Evolutionary conservation across 2,113 vertebrate species (phyloP).

Genomic region (Rhizomys pruinosus): DNA sequence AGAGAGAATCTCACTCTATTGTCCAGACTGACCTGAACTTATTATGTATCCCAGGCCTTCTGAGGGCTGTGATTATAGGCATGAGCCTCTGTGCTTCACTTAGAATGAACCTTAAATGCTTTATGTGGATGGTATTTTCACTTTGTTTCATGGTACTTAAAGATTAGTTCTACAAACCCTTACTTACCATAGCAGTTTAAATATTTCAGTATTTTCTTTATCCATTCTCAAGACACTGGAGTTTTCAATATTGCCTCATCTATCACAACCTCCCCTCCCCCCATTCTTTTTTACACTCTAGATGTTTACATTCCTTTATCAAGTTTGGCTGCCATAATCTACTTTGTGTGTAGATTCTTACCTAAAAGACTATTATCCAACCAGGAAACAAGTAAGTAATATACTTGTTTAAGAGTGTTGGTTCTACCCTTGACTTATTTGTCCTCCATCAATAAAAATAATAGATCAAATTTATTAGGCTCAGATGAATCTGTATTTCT

Average conservation of each 20-base stretch:
- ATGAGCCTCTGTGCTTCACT: not conserved
- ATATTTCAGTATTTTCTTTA: slow-evolving; percentile 13
- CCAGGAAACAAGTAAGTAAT: not conserved
- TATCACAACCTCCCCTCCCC: not conserved
- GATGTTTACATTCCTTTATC: not conserved
- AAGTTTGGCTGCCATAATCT: not conserved
- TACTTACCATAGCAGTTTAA: not conserved
- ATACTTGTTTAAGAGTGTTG: not conserved
- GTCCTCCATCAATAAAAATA: slow-evolving; percentile 2
- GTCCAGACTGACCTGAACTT: not conserved
- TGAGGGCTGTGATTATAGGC: not conserved
- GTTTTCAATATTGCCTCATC: not conserved
- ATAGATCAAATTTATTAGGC: slow-evolving; percentile 25
- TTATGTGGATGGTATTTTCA: slow-evolving; percentile 26
- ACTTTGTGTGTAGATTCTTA: not conserved
- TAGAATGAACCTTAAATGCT: slow-evolving; percentile 28
- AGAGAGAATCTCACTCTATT: not conserved
- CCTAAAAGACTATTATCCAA: not conserved
- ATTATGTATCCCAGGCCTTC: not conserved
- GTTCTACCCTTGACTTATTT: slow-evolving; percentile 21
- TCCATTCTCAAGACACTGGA: not conserved
- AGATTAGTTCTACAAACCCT: not conserved
- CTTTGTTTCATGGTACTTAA: not conserved
- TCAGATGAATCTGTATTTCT: slow-evolving; percentile 34
- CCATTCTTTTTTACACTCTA: not conserved